Percentiles rank a stretch among this genome's conserved stretches.
Evolutionary conservation across 2,113 vertebrate genomes (phyloP).

Genomic region (Pelobates fuscus): DNA sequence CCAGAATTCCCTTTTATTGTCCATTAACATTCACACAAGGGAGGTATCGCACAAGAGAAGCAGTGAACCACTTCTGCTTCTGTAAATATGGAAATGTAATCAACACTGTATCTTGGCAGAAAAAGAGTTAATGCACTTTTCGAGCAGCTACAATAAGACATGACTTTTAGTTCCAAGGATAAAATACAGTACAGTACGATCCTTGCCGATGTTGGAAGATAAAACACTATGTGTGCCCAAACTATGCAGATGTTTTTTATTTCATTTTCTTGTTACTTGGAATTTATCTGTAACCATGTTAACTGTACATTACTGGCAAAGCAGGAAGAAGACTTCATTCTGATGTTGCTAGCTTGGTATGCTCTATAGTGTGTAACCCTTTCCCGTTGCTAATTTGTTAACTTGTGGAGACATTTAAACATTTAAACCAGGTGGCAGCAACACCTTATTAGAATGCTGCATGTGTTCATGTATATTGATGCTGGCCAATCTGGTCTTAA

Average conservation of each 20-base stretch:
- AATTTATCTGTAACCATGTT: constrained; percentile 53
- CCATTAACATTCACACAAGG: no score
- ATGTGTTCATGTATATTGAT: neutral
- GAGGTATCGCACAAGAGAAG: no score
- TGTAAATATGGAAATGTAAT: no score
- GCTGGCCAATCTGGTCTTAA: no score
- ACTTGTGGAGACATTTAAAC: constrained; percentile 1
- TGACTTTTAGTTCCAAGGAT: neutral
- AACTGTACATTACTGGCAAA: constrained; percentile 56
- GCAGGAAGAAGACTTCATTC: constrained; percentile 43
- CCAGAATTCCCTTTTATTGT: no score
- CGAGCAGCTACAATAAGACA: neutral
- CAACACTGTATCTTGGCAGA: no score
- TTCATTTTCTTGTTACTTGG: constrained; percentile 55
- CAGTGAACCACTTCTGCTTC: no score
- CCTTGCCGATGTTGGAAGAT: constrained; percentile 23
- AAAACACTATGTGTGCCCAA: constrained; percentile 32
- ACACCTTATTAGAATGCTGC: constrained; percentile 11
- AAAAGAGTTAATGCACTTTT: neutral
- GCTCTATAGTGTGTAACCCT: constrained; percentile 18
- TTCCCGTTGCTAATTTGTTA: constrained; percentile 54
- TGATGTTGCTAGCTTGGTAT: constrained; percentile 49
- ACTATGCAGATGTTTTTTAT: constrained; percentile 52
- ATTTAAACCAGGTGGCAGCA: constrained; percentile 16
- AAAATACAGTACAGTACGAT: constrained; percentile 15